Evolutionary conservation across 2,888 invertebrate species (phyloP), one percentile per base, ranked within the genome.

Genomic region (Dinocampus coccinellae): DNA sequence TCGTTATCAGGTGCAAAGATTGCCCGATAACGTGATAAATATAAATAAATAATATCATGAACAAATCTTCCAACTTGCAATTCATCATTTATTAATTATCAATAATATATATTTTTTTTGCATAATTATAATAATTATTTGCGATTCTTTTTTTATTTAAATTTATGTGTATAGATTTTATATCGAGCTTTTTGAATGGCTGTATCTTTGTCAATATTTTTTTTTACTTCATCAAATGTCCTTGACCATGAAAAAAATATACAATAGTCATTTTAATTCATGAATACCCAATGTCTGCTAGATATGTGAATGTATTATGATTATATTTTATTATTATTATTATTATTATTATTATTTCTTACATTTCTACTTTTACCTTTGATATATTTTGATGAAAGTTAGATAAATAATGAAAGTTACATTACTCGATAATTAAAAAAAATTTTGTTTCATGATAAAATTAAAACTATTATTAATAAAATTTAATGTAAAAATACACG

Each of bases 201-300:
- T 29, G 29, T 29, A 29, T 4, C 7, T 4, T 29, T 4, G 7
- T 29, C 3, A 4, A 29, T 29, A 29, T 3, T 29, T 4, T 29
- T 29, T 29, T 29, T 29, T 29, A 4, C 7, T 29, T 29, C 7
- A 69, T 55, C 55, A 36, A n/a, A 53, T 69, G 63, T 29, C 69
- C 69, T 69, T 69, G 69, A 69, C 69, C 69, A 55, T 69, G 55
- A 69, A 55, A 42, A n/a, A 20, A 26, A 55, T 60, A 53, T 36
- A 52, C 68, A 47, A 55, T 33, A 53, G 52, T 53, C n/a, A n/a
- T 10, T 13, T n/a, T 55, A n/a, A 55, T 24, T 11, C 55, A 55
- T 55, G 0, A 24, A 55, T 55, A 55, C 24, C 26, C 22, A 55
- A 55, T 11, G 22, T 16, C 47, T 47, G 47, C 16, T 47, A 16